phyloP scores from a whole-genome alignment of 2,888 invertebrate species.

The Yponomeuta evonymella region DNA sequence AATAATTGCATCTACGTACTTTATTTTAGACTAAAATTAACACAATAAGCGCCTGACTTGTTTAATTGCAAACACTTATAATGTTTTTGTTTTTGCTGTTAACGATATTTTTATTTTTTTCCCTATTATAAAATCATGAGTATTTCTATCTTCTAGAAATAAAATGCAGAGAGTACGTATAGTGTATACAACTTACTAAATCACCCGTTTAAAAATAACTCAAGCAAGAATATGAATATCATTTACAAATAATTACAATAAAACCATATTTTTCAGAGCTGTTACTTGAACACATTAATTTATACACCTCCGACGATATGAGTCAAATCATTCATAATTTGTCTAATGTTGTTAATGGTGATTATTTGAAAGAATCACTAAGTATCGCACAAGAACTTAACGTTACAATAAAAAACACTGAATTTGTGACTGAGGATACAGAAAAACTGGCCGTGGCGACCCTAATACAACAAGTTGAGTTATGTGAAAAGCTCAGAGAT shows the following conservation, averaged over 20 bases:
- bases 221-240: background rate
- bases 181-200: too few species aligned
- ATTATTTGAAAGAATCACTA: constrained; percentile 33
- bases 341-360: constrained; percentile 26
- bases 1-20: too few species aligned
- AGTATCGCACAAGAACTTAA: constrained; percentile 37
- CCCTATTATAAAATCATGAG: too few species aligned
- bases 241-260: background rate
- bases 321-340: constrained; percentile 32
- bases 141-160: too few species aligned
- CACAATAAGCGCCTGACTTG: too few species aligned
- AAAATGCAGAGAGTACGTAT: too few species aligned
- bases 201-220: background rate
- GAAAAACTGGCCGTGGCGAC: constrained; percentile 13
- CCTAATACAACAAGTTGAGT: background rate
- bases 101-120: too few species aligned
- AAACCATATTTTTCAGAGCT: constrained; percentile 22
- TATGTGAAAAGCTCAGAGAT: background rate
- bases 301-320: constrained; percentile 37
- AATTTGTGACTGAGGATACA: constrained; percentile 17
- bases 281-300: constrained; percentile 38
- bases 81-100: too few species aligned
- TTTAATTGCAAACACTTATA: too few species aligned
- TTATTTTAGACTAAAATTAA: too few species aligned
- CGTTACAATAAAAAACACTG: constrained; percentile 15